These are phyloP conservation scores for Balearica regulorum DNA, from an alignment of 2,797 vertebrate genomes.

Conservation along the genomic window DNA sequence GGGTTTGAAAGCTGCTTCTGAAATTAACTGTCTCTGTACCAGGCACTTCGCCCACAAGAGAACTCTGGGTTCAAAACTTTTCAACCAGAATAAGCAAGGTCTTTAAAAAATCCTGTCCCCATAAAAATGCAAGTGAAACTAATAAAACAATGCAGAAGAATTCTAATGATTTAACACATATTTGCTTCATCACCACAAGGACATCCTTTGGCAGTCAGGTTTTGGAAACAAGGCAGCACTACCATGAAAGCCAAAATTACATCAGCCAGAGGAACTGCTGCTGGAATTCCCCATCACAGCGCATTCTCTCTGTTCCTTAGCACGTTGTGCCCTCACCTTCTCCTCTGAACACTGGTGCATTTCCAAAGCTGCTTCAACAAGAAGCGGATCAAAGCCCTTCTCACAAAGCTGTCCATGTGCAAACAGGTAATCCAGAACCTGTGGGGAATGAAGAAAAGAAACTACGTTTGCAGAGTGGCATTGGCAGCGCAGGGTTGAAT, in stretches of 20 bases:
- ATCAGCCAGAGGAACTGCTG: neutral
- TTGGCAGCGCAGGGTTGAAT: rapidly evolving
- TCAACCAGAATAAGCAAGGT: neutral
- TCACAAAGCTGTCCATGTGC: conserved; percentile 91
- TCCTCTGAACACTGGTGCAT: conserved; percentile 95
- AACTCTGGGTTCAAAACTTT: neutral
- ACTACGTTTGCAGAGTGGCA: neutral
- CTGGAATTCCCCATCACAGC: neutral
- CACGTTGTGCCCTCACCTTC: conserved; percentile 79
- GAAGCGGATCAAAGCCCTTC: conserved; percentile 90
- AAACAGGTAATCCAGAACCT: conserved; percentile 98
- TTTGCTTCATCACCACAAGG: neutral
- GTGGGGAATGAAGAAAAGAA: neutral
- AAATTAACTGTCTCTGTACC: neutral
- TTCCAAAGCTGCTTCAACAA: conserved; percentile 96
- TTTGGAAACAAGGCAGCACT: neutral
- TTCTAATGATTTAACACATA: neutral
- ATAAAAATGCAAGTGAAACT: neutral
- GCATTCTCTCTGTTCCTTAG: neutral
- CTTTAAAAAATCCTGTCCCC: neutral
- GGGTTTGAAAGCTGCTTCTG: neutral
- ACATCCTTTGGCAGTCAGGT: neutral
- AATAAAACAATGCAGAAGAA: neutral
- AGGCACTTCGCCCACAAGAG: neutral
- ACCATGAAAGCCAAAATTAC: neutral